phyloP scores from a whole-genome alignment of 1,140 invertebrate genomes.

The Pseudomyrmex cubaensis region DNA sequence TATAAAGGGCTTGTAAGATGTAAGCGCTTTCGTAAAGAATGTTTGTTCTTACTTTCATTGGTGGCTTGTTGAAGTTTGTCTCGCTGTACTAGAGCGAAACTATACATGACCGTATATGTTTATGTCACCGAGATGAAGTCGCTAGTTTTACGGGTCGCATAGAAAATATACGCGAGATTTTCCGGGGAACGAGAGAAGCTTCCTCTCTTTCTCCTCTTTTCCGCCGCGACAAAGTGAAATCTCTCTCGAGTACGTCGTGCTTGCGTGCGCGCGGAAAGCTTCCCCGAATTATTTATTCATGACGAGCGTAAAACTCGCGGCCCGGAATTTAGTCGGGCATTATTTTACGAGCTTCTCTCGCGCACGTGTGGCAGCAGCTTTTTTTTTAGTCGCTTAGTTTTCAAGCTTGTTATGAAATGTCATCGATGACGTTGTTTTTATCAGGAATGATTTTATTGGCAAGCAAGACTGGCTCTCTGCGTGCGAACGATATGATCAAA shows the following conservation, averaged over 20 bases:
- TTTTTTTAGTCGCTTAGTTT: conserved; percentile 23
- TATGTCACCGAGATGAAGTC: conserved; percentile 19
- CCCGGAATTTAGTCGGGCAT: conserved; percentile 36
- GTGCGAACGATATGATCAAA: neutral
- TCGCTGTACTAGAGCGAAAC: neutral
- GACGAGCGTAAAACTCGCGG: conserved; percentile 38
- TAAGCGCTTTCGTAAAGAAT: conserved; percentile 25
- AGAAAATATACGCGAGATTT: conserved; percentile 52
- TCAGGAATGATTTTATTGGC: conserved; percentile 22
- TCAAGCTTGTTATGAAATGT: conserved; percentile 45
- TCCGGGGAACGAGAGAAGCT: neutral
- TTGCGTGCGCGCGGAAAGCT: conserved; percentile 28
- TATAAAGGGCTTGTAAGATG: neutral
- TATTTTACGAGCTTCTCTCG: conserved; percentile 29
- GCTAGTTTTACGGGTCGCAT: conserved; percentile 16
- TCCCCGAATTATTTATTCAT: conserved; percentile 58
- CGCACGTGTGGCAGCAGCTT: neutral
- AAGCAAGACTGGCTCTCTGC: neutral
- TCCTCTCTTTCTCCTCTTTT: neutral
- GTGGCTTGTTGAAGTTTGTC: conserved; percentile 10
- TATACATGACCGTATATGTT: neutral
- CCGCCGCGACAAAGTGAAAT: conserved; percentile 50
- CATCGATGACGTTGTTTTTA: conserved; percentile 5
- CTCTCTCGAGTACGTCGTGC: conserved; percentile 39
- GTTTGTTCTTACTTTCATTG: conserved; percentile 7